Base-by-base conservation (phyloP, 2,113 vertebrate genomes). In the Neomonachus schauinslandi region DNA sequence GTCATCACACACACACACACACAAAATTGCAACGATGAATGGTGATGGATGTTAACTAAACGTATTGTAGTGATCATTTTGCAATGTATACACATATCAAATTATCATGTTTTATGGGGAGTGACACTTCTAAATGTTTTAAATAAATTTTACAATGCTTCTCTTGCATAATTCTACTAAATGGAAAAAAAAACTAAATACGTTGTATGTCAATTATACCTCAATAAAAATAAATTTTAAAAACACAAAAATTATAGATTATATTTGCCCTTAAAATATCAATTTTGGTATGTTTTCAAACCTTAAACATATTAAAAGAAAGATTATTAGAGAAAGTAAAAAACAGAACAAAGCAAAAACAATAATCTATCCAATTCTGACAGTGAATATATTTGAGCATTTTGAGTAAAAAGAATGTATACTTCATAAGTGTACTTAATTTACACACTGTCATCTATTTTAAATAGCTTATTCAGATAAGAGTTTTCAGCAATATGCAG, bases 381-480 rank as follows among this genome's bases (percentile, higher is more conserved):
- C 53, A 94, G 3, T 63, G 28, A 84, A 59, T 61, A 46, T 26
- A 33, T 46, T 76, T 89, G 19, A 92, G 59, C 63, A 95, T 53
- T 82, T 39, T 55, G 21, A 87, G 24, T 59, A 46, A 82, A 89
- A 81, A 82, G 21, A 90, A 89, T 80, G 57, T 24, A 0, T 59
- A 71, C 81, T 85, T 93, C 91, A 95, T 91, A 31, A 53, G 5
- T 28, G 18, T 13, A 79, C 46, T 95, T 93, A 3, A 2, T 92
- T 96, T 87, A 95, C 74, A 84, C 3, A 84, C 22, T 93, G 59
- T n/a, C 81, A 71, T 81, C 71, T 33, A 92, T 76, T 24, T 86
- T 97, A 98, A 97, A 72, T 13, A 95, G 1, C 16, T 55, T 76
- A 96, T 95, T 95, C 51, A 92, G 95, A 94, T 11, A 95, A 11